Base-by-base conservation (phyloP, 2,888 invertebrate species). In the Autographa gamma region DNA sequence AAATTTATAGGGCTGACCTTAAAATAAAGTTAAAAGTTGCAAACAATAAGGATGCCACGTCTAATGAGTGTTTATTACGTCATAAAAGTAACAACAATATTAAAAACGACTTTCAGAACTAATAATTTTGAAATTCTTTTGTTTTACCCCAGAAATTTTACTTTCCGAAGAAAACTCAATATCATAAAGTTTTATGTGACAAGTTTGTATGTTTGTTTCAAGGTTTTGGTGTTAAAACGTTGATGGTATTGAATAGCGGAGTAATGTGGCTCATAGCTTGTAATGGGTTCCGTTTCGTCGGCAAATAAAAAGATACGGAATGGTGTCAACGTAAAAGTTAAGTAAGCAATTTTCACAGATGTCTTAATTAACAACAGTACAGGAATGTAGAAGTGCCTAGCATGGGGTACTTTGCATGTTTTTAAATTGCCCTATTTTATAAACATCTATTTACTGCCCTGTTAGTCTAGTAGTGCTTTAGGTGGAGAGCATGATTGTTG, bases 1-100 rank as follows among this genome's bases (percentile, higher is more conserved):
- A 34, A 74, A 63, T 78, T 78, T 78, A 67, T 78, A 78, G 79
- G 34, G n/a, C 13, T 25, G 19, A 56, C 19, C 19, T 19, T 19
- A 19, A 54, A 14, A 48, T n/a, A 48, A 19, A 25, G 48, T 48
- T 48, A 48, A 48, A 48, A n/a, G 48, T 48, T 56, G n/a, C 11
- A 25, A 13, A 56, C 19, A 56, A 56, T 56, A 25, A 56, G 19
- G 54, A 56, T 56, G 25, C 25, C 25, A 25, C 38, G 43, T 48
- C n/a, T 48, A 25, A 56, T 25, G 19, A 56, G 25, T 56, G 13
- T 56, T 56, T 56, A 56, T 56, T 41, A 9, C 6, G 18, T 41
- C 18, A 41, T 13, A 14, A 38, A 14, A 41, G 18, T 19, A 61
- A 43, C 38, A 60, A 61, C 14, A 61, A 16, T 56, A 61, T 41